Conservation (phyloP, 35 echinoderm and acorn worm species). For the Amphiura filiformis region DNA sequence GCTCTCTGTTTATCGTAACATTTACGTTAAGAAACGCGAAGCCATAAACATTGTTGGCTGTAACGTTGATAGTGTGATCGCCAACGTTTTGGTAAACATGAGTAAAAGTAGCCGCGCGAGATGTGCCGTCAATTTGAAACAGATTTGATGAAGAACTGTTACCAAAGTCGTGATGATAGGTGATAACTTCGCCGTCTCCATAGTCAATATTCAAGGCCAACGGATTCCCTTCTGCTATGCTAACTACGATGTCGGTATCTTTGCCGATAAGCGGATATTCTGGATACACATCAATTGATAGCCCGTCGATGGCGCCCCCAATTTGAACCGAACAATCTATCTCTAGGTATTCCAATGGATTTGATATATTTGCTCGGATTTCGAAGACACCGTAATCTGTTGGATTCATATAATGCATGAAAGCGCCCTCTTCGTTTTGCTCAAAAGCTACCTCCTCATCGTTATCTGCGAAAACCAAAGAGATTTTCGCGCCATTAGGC, state of each 20-base stretch:
- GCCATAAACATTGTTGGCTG: neutral
- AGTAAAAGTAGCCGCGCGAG: neutral
- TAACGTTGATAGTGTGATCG: neutral
- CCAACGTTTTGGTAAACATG: conserved; percentile 19
- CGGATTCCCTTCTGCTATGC: conserved; percentile 2
- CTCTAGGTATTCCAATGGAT: neutral
- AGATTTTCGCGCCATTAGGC: conserved; percentile 10
- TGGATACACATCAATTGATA: neutral
- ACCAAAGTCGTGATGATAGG: neutral
- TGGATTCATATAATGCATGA: neutral
- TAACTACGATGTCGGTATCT: neutral
- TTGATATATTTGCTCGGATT: conserved; percentile 9
- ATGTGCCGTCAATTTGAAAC: neutral
- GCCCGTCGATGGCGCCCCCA: conserved; percentile 15
- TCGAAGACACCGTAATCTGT: neutral
- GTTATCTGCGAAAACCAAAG: neutral
- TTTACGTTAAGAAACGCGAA: neutral
- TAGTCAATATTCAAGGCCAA: conserved; percentile 30
- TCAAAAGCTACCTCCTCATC: neutral
- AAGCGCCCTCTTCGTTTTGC: neutral
- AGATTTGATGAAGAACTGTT: neutral
- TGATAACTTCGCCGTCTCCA: neutral
- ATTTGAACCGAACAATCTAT: neutral
- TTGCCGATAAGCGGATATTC: neutral
- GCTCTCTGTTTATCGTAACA: neutral